Conservation (phyloP, 2,797 vertebrate genomes). For the Harpagifer antarcticus region DNA sequence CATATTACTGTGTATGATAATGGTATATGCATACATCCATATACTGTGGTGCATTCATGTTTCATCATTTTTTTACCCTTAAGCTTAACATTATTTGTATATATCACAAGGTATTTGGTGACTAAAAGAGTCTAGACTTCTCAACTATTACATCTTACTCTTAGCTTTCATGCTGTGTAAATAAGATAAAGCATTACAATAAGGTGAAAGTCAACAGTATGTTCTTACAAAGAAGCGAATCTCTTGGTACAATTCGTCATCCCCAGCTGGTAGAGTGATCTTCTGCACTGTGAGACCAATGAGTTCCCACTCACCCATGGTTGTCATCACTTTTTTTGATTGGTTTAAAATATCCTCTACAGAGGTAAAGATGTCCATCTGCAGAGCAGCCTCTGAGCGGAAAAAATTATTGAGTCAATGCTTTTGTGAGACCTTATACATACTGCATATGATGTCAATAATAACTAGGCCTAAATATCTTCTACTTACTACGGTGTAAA, state of each 20-base stretch:
- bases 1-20: background rate
- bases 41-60: background rate
- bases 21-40: too few species aligned
- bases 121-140: background rate
- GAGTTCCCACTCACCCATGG: slow-evolving; percentile 81
- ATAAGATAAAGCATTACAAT: background rate
- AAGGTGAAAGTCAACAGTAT: background rate
- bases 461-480: background rate
- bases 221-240: slow-evolving; percentile 67
- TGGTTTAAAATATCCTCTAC: slow-evolving; percentile 31
- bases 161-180: background rate
- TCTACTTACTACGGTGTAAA: slow-evolving; percentile 47
- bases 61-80: background rate
- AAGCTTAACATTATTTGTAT: background rate
- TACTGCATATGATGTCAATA: background rate
- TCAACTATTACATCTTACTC: background rate
- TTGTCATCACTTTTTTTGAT: slow-evolving; percentile 63
- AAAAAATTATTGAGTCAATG: background rate
- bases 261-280: fast-evolving
- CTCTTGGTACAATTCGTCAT: slow-evolving; percentile 11
- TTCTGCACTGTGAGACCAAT: slow-evolving; percentile 51
- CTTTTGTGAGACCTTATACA: background rate
- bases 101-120: background rate
- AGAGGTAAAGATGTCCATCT: background rate
- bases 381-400: slow-evolving; percentile 62